phyloP scores from a whole-genome alignment of 2,888 invertebrate species.

The Xylophagus ater region DNA sequence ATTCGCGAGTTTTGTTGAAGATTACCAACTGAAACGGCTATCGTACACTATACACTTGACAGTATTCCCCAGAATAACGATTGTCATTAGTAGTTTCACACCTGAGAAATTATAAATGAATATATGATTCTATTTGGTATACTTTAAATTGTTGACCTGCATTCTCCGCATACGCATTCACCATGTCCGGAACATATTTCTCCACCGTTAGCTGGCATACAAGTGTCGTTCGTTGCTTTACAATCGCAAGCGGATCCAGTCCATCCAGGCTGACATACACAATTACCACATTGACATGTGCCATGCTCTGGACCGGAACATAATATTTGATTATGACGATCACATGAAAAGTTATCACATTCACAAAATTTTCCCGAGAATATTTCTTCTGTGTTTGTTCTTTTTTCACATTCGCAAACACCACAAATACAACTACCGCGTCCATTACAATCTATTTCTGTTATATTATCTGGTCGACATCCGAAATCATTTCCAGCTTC shows the following conservation, averaged over 20 bases:
- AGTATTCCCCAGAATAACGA: too few species aligned
- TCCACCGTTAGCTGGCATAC: constrained; percentile 50
- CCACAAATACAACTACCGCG: constrained; percentile 76
- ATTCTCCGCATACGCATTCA: constrained; percentile 74
- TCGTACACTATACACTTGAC: too few species aligned
- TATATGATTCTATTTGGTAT: too few species aligned
- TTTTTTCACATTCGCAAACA: constrained; percentile 62
- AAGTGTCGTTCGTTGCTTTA: constrained; percentile 54
- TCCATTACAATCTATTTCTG: constrained; percentile 45
- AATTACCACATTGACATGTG: constrained; percentile 71
- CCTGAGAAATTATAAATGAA: too few species aligned
- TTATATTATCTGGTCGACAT: constrained; percentile 8
- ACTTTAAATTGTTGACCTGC: constrained; percentile 45
- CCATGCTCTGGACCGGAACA: constrained; percentile 70
- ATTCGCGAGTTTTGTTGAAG: too few species aligned
- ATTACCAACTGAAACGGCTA: too few species aligned
- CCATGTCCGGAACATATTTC: constrained; percentile 67
- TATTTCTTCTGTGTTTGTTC: constrained; percentile 52
- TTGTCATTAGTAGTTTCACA: too few species aligned
- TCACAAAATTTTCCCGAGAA: constrained; percentile 65
- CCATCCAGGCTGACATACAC: constrained; percentile 64
- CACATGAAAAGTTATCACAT: constrained; percentile 88
- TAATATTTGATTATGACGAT: constrained; percentile 58
- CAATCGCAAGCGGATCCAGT: constrained; percentile 71
- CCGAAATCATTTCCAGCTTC: constrained; percentile 39